Evolutionary conservation across 2,888 invertebrate species (phyloP), one percentile per base, ranked within the genome.

Genomic region (Apodemia duryi): DNA sequence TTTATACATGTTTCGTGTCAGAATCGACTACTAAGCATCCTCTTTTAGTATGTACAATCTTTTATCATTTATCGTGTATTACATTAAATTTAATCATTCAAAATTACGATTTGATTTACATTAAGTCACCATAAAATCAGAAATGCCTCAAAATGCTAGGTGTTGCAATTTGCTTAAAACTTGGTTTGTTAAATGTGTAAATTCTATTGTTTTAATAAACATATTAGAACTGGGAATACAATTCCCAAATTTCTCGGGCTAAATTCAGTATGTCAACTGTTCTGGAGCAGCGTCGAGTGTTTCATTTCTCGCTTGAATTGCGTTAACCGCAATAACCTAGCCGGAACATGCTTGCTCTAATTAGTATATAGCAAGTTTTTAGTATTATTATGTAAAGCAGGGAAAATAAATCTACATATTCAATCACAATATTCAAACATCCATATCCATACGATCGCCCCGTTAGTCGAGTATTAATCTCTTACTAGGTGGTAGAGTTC

Each of bases 281-380:
- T 41, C 38, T 61, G 35, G 61, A 41, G 38, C 13, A 4, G 35
- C 41, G 41, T 38, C 38, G 41, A 35, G 61, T 35, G 41, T 41
- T 61, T 21, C 41, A 43, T 61, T 41, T 61, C 7, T 61, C 54
- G 54, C 32, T 11, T 57, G 54, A 57, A 57, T 57, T 57, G 54
- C 54, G 54, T 32, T 32, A 57, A 57, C 32, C 54, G 54, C 54
- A 54, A 54, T 54, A 54, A 54, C 54, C 54, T 57, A 29, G 32
- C 54, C 54, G 54, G 54, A 32, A 57, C 54, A 57, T 57, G 61
- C 41, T 61, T 61, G 62, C 46, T 62, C 43, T 62, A 62, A 62
- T 62, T 62, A 62, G 32, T 29, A 29, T 41, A 41, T 61, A 10
- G 32, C 49, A 49, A n/a, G 13, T 9, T 13, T 13, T 49, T 49